phyloP scores from a whole-genome alignment of 1,140 invertebrate species.

The Pseudachorutes palmiensis region DNA sequence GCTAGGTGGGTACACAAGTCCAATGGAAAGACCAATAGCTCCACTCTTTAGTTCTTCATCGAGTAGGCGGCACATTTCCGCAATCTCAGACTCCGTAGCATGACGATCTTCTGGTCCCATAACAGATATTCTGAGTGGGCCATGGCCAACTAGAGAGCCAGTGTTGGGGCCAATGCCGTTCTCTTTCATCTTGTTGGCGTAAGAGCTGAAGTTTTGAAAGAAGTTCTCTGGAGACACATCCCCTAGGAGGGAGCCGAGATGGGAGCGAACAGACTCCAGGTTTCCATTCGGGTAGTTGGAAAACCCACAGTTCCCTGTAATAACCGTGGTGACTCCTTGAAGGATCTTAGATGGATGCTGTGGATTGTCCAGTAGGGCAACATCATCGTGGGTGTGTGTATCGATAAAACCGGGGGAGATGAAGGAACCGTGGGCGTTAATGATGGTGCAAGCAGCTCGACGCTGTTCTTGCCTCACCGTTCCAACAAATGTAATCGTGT shows the following conservation, averaged over 20 bases:
- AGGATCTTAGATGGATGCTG: conserved; percentile 16
- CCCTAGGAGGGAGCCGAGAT: conserved; percentile 25
- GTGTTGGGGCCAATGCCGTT: conserved; percentile 23
- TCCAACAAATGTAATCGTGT: background rate
- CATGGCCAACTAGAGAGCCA: conserved; percentile 25
- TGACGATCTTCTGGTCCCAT: conserved; percentile 30
- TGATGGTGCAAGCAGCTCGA: background rate
- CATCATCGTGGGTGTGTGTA: conserved; percentile 35
- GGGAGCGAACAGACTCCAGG: conserved; percentile 10
- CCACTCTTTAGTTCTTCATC: conserved; percentile 23
- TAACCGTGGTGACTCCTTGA: conserved; percentile 33
- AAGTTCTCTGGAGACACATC: conserved; percentile 12
- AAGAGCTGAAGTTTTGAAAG: conserved; percentile 18
- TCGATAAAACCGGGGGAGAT: conserved; percentile 34
- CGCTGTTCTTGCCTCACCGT: background rate
- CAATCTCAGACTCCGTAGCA: conserved; percentile 27
- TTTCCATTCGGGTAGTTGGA: conserved; percentile 26
- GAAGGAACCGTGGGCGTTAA: conserved; percentile 19
- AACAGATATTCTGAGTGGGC: conserved; percentile 28
- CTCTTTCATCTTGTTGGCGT: background rate
- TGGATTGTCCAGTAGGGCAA: conserved; percentile 20
- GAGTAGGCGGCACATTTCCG: conserved; percentile 22
- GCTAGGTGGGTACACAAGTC: conserved; percentile 32
- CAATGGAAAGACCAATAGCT: conserved; percentile 28
- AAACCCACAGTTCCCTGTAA: conserved; percentile 31